A percentile compares a stretch with the other conserved stretches of the same genome.
phyloP scores from a whole-genome alignment of 2,113 vertebrate genomes.

The pig (Sus scrofa) region T2T-Sscrofa CM000824.6:112404501-112405000 shows the following conservation, averaged over 20 bases:
- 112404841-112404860: constrained; percentile 19
- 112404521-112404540: constrained; percentile 89
- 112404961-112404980: not conserved
- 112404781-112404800: constrained; percentile 21
- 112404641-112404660: constrained; percentile 74
- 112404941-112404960: not conserved
- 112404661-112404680: constrained; percentile 62
- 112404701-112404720: not conserved
- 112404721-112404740: constrained; percentile 49
- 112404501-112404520: constrained; percentile 92
- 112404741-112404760: not conserved
- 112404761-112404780: constrained; percentile 39
- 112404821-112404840: constrained; percentile 29
- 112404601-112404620: constrained; percentile 80
- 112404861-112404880: not conserved
- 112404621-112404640: constrained; percentile 75
- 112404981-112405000: not conserved
- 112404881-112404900: not conserved
- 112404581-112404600: constrained; percentile 78
- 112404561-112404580: constrained; percentile 83
- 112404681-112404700: not conserved
- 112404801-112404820: not conserved
- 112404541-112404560: constrained; percentile 86
- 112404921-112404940: not conserved
- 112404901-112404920: not conserved